These are phyloP conservation scores for Toxotes chatareus DNA, from an alignment of 2,113 vertebrate genomes.

Conservation along the genomic window DNA sequence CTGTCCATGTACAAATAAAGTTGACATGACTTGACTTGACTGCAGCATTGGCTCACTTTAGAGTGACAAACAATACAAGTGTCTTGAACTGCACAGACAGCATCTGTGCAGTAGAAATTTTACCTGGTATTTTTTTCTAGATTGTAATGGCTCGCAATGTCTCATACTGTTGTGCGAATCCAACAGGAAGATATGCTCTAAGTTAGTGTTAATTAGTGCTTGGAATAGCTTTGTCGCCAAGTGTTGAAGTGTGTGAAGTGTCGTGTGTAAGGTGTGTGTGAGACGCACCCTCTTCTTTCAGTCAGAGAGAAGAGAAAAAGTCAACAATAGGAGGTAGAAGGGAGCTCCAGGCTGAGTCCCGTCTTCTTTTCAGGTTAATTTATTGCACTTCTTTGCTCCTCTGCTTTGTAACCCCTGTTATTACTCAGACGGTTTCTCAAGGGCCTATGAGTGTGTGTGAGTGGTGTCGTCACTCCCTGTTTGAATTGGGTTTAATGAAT, in stretches of 20 bases:
- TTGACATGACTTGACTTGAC: slow-evolving; percentile 13
- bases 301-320: not conserved
- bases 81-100: not conserved
- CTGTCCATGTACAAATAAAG: slow-evolving; percentile 18
- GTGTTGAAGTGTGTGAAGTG: slow-evolving; percentile 23
- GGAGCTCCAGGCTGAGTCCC: slow-evolving; percentile 36
- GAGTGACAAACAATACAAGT: not conserved
- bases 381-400: slow-evolving; percentile 7
- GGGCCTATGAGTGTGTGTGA: slow-evolving; percentile 12
- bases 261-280: slow-evolving; percentile 59
- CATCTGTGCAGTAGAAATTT: too few relatives aligned
- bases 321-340: not conserved
- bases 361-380: slow-evolving; percentile 18
- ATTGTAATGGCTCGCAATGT: not conserved
- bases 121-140: not conserved
- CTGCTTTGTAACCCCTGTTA: slow-evolving; percentile 12
- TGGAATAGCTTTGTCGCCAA: slow-evolving; percentile 3
- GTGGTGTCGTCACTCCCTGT: slow-evolving; percentile 8
- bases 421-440: not conserved
- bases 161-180: slow-evolving; percentile 6
- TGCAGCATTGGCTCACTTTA: slow-evolving; percentile 31
- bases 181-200: not conserved
- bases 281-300: slow-evolving; percentile 33
- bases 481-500: slow-evolving; percentile 1
- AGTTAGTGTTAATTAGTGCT: not conserved